These are phyloP conservation scores for Synaphobranchus kaupii DNA, from an alignment of 2,797 vertebrate genomes.

Conservation along the genomic window DNA sequence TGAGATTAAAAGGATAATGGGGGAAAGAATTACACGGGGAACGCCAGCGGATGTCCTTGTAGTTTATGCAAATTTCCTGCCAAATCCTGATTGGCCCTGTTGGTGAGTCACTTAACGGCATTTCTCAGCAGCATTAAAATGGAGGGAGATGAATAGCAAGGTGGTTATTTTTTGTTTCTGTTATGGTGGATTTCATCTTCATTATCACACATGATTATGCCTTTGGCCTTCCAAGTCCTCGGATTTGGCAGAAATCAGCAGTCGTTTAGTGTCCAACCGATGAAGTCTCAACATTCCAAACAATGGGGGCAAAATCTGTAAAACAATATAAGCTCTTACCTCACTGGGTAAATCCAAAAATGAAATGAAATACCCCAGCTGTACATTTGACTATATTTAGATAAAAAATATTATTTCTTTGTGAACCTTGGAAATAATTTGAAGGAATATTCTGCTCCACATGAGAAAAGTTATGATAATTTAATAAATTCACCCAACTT, in stretches of 20 bases:
- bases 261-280: background rate
- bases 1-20: constrained; percentile 32
- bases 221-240: background rate
- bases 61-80: constrained; percentile 31
- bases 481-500: background rate
- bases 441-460: background rate
- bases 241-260: constrained; percentile 11
- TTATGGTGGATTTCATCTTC: background rate
- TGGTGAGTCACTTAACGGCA: constrained; percentile 21
- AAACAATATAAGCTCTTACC: background rate
- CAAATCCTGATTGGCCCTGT: constrained; percentile 20
- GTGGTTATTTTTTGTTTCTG: constrained; percentile 9
- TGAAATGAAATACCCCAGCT: background rate
- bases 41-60: constrained; percentile 14
- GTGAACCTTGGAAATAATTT: background rate
- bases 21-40: constrained; percentile 23
- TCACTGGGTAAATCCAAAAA: background rate
- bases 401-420: background rate
- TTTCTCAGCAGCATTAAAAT: background rate
- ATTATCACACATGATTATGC: background rate
- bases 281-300: background rate
- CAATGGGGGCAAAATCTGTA: background rate
- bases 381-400: background rate
- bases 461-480: background rate
- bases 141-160: background rate